These are phyloP conservation scores for Cetoscarus ocellatus DNA, from an alignment of 2,797 vertebrate species.

Conservation along the genomic window DNA sequence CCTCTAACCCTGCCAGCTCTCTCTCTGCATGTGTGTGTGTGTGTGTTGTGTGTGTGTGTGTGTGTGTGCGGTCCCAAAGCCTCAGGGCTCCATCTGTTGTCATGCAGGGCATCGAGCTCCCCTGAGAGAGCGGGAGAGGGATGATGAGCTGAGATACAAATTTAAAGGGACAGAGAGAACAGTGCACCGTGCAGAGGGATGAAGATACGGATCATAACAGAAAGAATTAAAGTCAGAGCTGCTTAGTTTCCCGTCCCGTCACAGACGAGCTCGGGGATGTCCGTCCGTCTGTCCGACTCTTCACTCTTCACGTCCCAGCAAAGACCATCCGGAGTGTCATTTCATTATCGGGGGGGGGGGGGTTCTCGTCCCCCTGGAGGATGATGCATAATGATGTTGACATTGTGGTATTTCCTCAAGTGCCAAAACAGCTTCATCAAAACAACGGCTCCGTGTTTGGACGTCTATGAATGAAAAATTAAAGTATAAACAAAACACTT, in stretches of 20 bases:
- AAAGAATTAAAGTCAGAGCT: constrained; percentile 1
- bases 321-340: background rate
- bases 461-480: too few relatives aligned
- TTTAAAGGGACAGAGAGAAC: constrained; percentile 66
- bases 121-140: constrained; percentile 57
- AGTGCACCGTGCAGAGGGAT: constrained; percentile 1
- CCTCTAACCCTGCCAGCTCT: constrained; percentile 12
- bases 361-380: background rate
- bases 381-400: background rate
- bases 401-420: background rate
- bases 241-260: background rate
- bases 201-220: constrained; percentile 8
- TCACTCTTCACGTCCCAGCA: background rate
- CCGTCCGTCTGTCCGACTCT: constrained; percentile 15
- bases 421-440: background rate
- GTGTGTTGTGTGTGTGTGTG: constrained; percentile 23
- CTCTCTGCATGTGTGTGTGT: constrained; percentile 45
- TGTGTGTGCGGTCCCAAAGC: constrained; percentile 66
- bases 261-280: background rate
- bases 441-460: background rate
- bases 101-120: constrained; percentile 71
- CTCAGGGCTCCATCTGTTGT: constrained; percentile 81
- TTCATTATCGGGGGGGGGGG: background rate
- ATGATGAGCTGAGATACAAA: constrained; percentile 59
- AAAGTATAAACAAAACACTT: too few relatives aligned